Evolutionary conservation across 2,113 vertebrate species (phyloP), one percentile per base, ranked within the genome.

Genomic region (Copsychus sechellarum): DNA sequence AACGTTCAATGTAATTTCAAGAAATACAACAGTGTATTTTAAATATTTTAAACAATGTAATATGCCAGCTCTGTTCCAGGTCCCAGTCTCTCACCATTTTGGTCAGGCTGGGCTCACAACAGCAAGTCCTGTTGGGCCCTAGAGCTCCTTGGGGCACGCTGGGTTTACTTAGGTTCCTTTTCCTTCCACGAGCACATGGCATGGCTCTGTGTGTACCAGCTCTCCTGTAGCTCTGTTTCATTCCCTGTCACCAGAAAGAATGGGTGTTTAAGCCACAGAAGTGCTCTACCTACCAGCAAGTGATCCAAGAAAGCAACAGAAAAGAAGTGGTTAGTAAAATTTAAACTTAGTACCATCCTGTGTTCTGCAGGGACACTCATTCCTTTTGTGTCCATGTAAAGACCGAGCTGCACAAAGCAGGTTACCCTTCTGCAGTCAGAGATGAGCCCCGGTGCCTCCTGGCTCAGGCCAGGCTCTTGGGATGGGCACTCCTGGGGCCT

Each of bases 371-470:
- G 33, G 40, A 21, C 1, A 0, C 33, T 38, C 1, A 1, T 56
- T 66, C 43, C 6, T 23, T 66, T 36, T 67, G 38, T 34, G 48
- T 67, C 65, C 5, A 11, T 9, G 50, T 38, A 20, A 47, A 57
- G 40, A 26, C 42, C 51, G 81, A 65, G 67, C 48, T 73, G 1
- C 7, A 0, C 22, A n/a, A 28, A 40, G 42, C 36, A 14, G 51
- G 3, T 20, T 1, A 0, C 21, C 3, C 14, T 73, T 51, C 9
- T 21, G 3, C 21, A 5, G 48, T 8, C 50, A 23, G 74, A 6
- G 42, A 12, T 2, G 56, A 45, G 80, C 56, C 20, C 25, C 4
- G 0, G 20, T 4, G 8, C n/a, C 31, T 12, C 9, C 21, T 38
- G 77, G 58, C 22, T 2, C 5, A 5, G 33, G 29, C 16, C 17